These are phyloP conservation scores for Aphelocoma californica DNA, from an alignment of 2,797 vertebrate genomes.

Conservation along the genomic window DNA sequence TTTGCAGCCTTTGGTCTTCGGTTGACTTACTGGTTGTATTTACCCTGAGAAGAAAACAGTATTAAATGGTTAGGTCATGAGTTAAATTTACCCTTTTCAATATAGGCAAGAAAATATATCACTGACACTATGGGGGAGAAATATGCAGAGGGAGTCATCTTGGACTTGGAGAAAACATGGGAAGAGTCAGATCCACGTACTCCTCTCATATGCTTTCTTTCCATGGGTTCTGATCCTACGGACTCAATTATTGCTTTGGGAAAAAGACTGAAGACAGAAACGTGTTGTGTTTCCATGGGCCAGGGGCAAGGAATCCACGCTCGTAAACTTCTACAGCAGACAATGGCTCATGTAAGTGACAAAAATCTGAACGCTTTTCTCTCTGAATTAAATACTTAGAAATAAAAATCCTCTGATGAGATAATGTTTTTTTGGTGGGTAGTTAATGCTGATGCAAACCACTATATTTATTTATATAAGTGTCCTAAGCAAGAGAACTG, in stretches of 20 bases:
- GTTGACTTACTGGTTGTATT: not conserved
- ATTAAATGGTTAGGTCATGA: not conserved
- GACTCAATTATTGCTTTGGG: constrained; percentile 93
- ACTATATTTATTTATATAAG: not conserved
- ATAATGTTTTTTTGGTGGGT: not conserved
- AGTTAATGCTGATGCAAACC: not conserved
- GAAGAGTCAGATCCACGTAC: constrained; percentile 89
- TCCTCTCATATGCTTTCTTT: constrained; percentile 94
- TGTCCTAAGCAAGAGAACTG: not conserved
- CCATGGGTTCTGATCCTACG: constrained; percentile 95
- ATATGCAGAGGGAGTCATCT: constrained; percentile 86
- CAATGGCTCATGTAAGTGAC: constrained; percentile 87
- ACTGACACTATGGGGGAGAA: constrained; percentile 87
- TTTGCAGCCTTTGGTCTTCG: not conserved
- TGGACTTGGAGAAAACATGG: constrained; percentile 93
- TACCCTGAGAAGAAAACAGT: not conserved
- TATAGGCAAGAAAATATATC: constrained; percentile 92
- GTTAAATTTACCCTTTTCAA: not conserved
- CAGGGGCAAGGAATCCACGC: constrained; percentile 94
- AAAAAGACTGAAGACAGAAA: constrained; percentile 88
- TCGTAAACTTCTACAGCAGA: constrained; percentile 90
- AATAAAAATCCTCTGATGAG: not conserved
- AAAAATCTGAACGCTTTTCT: not conserved
- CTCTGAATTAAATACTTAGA: not conserved
- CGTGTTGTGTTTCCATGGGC: constrained; percentile 91